Evolutionary conservation across 1,140 invertebrate species (phyloP), one percentile per base, ranked within the genome.

Genomic region (Drosophila takahashii): DNA sequence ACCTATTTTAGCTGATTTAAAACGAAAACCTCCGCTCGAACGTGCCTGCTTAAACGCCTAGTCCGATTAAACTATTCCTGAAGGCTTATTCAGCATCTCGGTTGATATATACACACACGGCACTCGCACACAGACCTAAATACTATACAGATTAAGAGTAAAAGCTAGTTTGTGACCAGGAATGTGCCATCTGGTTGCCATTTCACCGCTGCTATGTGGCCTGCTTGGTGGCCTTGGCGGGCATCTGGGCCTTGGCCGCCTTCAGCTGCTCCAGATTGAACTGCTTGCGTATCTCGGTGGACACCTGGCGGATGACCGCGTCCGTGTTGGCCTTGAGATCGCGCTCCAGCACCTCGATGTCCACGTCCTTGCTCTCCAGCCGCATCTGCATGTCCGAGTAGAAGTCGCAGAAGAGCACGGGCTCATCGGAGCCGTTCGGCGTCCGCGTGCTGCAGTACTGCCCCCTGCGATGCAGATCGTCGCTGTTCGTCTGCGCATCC

Each of bases 351-450:
- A 85, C 70, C 69, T 92, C 91, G 9, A 90, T 90, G 34, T 91
- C 91, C 5, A 91, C 80, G 22, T 92, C 87, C 45, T 92, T 89
- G 60, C 87, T 91, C 52, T 92, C 90, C 39, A 92, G 71, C 11
- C 84, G 79, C 91, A 92, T 92, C 61, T 92, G 91, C 60, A 92
- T 77, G 47, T 92, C 91, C 6, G 91, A 91, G 7, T 92, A 92
- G 44, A 92, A 92, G 77, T 92, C 91, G 54, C 91, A 92, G 59
- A 92, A 92, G 10, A 92, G 70, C 29, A 92, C 81, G 3, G 91
- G 91, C 64, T 92, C 91, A 48, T 92, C 89, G n/a, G 83, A 84
- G 0, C 76, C 89, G 3, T 69, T 76, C 0, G 79, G 73, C 0
- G 80, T 92, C 0, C 91, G 64, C 0, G 90, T 92, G 29, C 90